Conservation (phyloP, 2,888 invertebrate species). For the Macrophya alboannulata region DNA sequence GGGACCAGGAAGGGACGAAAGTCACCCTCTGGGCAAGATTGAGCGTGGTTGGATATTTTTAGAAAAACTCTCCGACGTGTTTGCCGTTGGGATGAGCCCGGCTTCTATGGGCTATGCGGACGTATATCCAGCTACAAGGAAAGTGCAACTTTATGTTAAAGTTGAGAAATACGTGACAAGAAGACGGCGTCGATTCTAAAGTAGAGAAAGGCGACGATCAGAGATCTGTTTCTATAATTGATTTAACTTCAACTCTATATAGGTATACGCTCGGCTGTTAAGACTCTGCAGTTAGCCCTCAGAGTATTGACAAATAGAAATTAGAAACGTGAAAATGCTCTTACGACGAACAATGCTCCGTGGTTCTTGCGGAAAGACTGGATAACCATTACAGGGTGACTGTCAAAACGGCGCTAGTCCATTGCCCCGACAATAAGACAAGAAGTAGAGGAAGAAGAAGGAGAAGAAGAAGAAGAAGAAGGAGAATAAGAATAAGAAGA, state of each 20-base stretch:
- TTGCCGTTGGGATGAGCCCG: slow-evolving; percentile 48
- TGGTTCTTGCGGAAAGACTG: background rate
- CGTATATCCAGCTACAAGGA: background rate
- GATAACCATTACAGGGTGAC: slow-evolving; percentile 29
- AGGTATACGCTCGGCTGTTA: background rate
- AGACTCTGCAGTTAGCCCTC: background rate
- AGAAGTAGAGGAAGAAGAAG: background rate
- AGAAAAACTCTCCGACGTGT: slow-evolving; percentile 46
- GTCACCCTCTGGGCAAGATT: slow-evolving; percentile 53
- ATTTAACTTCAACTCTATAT: slow-evolving; percentile 36
- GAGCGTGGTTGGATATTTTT: slow-evolving; percentile 48
- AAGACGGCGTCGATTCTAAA: slow-evolving; percentile 36
- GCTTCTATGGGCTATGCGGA: background rate
- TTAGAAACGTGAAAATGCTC: slow-evolving; percentile 55
- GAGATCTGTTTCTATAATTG: slow-evolving; percentile 52
- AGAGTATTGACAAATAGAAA: slow-evolving; percentile 46
- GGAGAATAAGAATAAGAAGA: background rate
- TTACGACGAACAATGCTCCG: slow-evolving; percentile 40
- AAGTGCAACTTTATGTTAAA: slow-evolving; percentile 51
- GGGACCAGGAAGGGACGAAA: slow-evolving; percentile 38
- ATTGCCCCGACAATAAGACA: background rate
- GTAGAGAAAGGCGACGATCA: slow-evolving; percentile 26
- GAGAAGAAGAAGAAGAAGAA: background rate
- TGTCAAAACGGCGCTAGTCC: slow-evolving; percentile 38
- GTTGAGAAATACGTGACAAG: slow-evolving; percentile 53